Percentiles rank a stretch among this genome's conserved stretches.
phyloP scores from a whole-genome alignment of 1,140 invertebrate species.

The Bombus vancouverensis region DNA sequence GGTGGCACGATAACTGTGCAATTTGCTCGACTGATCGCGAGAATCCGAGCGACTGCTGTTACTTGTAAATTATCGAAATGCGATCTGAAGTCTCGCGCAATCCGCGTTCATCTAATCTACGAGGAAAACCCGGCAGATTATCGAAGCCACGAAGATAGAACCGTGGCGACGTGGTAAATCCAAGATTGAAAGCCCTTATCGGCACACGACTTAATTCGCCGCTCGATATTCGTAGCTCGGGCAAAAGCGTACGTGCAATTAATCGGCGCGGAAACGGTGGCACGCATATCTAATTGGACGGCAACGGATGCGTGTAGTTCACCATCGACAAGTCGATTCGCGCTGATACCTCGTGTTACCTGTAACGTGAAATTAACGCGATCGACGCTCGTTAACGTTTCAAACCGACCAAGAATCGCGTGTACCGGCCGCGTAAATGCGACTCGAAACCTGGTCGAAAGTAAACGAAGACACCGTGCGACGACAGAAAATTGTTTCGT shows the following conservation, averaged over 20 bases:
- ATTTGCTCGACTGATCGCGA: not conserved
- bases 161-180: not conserved
- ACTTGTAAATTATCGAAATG: constrained; percentile 4
- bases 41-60: not conserved
- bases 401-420: not conserved
- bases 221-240: constrained; percentile 42
- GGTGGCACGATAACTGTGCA: not conserved
- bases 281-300: constrained; percentile 64
- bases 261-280: constrained; percentile 40
- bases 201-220: constrained; percentile 8
- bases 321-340: constrained; percentile 42
- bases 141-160: not conserved
- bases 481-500: not conserved
- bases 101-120: not conserved
- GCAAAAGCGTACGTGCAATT: constrained; percentile 57
- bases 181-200: not conserved
- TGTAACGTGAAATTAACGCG: constrained; percentile 43
- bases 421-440: not conserved
- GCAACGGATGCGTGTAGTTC: constrained; percentile 53
- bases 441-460: not conserved
- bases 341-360: constrained; percentile 31
- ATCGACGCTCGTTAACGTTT: constrained; percentile 10
- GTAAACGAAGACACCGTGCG: not conserved
- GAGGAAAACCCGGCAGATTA: not conserved
- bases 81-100: not conserved